Evolutionary conservation across 2,113 vertebrate genomes (phyloP).

Genomic region (Apteryx mantelli): DNA sequence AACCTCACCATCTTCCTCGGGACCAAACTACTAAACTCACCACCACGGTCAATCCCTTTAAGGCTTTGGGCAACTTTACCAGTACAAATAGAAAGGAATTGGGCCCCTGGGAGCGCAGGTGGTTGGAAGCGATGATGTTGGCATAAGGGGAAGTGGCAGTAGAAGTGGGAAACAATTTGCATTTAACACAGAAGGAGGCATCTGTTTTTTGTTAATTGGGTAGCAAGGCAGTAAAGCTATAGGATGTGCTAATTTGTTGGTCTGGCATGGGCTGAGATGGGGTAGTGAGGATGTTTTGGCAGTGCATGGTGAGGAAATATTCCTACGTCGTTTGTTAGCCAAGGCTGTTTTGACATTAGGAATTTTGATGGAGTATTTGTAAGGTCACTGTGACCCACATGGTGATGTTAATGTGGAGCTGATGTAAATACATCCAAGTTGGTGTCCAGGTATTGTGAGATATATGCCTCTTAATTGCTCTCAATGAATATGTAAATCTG

Average conservation of each 20-base stretch:
- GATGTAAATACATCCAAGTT: background rate
- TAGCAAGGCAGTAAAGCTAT: background rate
- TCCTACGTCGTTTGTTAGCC: background rate
- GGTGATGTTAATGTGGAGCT: background rate
- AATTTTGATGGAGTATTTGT: background rate
- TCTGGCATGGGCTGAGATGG: background rate
- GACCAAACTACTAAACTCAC: background rate
- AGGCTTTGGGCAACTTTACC: background rate
- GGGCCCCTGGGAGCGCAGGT: background rate
- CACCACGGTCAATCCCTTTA: background rate
- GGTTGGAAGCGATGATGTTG: background rate
- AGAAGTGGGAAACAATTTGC: conserved; percentile 34
- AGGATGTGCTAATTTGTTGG: conserved; percentile 7
- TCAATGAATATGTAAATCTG: background rate
- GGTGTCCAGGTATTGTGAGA: background rate
- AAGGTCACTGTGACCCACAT: background rate
- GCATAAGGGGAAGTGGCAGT: background rate
- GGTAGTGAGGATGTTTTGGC: background rate
- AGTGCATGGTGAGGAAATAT: background rate
- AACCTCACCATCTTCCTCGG: background rate
- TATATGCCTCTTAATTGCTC: background rate
- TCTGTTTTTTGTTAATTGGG: conserved; percentile 24
- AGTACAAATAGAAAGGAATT: background rate
- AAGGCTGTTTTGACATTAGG: background rate
- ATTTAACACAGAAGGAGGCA: conserved; percentile 6